phyloP scores from a whole-genome alignment of 2,888 invertebrate genomes.

The Rambutsinella grinnellia region DNA sequence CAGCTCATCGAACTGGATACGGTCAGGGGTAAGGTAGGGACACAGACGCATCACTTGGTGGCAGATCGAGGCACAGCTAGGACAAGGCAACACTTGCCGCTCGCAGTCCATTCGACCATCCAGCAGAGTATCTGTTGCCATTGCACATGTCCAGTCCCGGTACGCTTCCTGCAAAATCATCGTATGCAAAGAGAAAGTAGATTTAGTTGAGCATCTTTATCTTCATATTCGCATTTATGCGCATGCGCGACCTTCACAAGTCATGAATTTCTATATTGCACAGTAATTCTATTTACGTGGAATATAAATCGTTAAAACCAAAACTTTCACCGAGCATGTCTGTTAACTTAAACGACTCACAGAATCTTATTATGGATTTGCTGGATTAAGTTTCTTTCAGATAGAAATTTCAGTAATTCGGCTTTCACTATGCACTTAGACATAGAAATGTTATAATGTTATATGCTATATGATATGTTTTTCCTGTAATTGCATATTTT shows the following conservation, averaged over 20 bases:
- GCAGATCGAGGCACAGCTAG: slow-evolving; percentile 65
- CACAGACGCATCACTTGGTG: slow-evolving; percentile 66
- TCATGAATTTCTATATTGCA: too few relatives aligned
- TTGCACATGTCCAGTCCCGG: slow-evolving; percentile 65
- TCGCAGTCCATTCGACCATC: slow-evolving; percentile 54
- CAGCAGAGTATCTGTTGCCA: slow-evolving; percentile 53
- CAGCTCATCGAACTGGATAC: slow-evolving; percentile 52
- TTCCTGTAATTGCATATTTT: neutral
- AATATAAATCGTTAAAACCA: too few relatives aligned
- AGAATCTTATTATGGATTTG: too few relatives aligned
- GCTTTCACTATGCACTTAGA: neutral
- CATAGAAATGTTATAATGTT: neutral
- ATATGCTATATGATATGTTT: neutral
- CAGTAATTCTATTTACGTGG: too few relatives aligned
- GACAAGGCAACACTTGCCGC: slow-evolving; percentile 59
- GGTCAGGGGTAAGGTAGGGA: slow-evolving; percentile 65
- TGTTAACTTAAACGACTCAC: too few relatives aligned
- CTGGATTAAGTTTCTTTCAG: too few relatives aligned
- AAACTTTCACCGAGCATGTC: too few relatives aligned
- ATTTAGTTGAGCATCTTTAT: too few relatives aligned
- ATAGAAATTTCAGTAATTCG: too few relatives aligned
- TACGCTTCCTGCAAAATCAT: slow-evolving; percentile 60
- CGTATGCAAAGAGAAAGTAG: neutral
- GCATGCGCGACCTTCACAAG: too few relatives aligned
- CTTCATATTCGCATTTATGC: too few relatives aligned